Evolutionary conservation across 2,888 invertebrate genomes (phyloP), one percentile per base, ranked within the genome.

Genomic region (Platerodrilus igneus): DNA sequence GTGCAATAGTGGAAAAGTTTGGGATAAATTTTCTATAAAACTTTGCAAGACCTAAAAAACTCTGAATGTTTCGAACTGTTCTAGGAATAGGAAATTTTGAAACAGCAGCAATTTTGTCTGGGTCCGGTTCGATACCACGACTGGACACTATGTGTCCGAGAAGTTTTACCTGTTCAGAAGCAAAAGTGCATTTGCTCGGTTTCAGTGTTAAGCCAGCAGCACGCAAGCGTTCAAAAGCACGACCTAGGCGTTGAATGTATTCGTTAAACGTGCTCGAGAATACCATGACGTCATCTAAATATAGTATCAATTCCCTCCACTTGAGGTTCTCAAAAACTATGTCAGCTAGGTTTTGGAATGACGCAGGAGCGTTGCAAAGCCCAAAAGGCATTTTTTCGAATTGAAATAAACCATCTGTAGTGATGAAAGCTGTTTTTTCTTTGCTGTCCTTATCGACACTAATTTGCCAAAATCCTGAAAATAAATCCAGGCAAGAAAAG

Each of bases 11-110:
- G 7, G 52, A 41, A 14, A 53, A 29, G 18, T 56, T 47, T 28
- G 50, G 43, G 27, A 60, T 53, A 32, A 55, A 59, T 38, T 50
- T 50, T 18, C 51, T 45, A 45, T 59, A 58, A 36, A 57, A 59
- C 37, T 54, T 57, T 5, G 21, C 4, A 8, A 41, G 8, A 4
- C 45, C 45, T 18, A 45, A 17, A 26, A 45, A 45, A 21, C 37
- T 28, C 25, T 37, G 37, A 9, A 32, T 7, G n/a, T 28, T 22
- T 29, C 37, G 32, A 1, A 41, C 14, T n/a, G 10, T 34, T 2
- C 28, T 25, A 3, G 45, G 45, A 5, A 11, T 18, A 25, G 41
- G 41, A 21, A 41, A 41, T n/a, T 41, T 21, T 11, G 8, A n/a
- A 11, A 45, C 34, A 11, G 41, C 37, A 1, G 19, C 11, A 13